Evolutionary conservation across 2,113 vertebrate species (phyloP).

Genomic region (Romanogobio albipinnatus): DNA sequence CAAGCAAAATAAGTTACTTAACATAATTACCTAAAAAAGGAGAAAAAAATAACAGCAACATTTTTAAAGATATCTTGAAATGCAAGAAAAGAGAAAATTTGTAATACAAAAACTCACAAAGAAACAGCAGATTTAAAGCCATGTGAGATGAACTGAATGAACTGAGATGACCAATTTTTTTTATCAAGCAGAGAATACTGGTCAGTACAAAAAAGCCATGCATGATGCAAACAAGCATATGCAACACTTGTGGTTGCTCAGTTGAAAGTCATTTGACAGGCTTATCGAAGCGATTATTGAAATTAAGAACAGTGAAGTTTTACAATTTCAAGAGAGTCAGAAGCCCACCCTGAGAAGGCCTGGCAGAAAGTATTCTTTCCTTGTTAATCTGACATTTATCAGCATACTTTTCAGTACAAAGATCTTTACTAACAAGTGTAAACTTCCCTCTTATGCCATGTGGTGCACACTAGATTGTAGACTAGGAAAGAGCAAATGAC

Average conservation of each 20-base stretch:
- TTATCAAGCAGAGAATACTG: constrained; percentile 23
- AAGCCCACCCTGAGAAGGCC: constrained; percentile 46
- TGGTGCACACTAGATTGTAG: not conserved
- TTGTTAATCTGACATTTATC: constrained; percentile 18
- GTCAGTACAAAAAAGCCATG: constrained; percentile 66
- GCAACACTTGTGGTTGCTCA: constrained; percentile 21
- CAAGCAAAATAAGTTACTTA: constrained; percentile 85
- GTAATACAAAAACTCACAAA: constrained; percentile 55
- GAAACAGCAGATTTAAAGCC: constrained; percentile 68
- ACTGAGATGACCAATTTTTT: constrained; percentile 34
- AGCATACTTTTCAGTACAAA: not conserved
- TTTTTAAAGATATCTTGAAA: constrained; percentile 42
- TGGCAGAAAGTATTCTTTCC: not conserved
- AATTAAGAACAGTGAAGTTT: constrained; percentile 19
- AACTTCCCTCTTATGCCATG: not conserved
- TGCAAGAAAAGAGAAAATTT: constrained; percentile 47
- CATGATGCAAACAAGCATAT: constrained; percentile 25
- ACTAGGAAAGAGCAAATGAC: constrained; percentile 25
- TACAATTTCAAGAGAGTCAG: constrained; percentile 19
- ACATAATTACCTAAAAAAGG: constrained; percentile 63
- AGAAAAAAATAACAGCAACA: constrained; percentile 24
- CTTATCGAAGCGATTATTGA: constrained; percentile 23
- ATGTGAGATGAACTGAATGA: constrained; percentile 48
- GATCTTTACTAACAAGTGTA: constrained; percentile 2
- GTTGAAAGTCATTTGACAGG: constrained; percentile 4